Conservation (phyloP, 2,888 invertebrate genomes). For the Mellilla xanthometata region DNA sequence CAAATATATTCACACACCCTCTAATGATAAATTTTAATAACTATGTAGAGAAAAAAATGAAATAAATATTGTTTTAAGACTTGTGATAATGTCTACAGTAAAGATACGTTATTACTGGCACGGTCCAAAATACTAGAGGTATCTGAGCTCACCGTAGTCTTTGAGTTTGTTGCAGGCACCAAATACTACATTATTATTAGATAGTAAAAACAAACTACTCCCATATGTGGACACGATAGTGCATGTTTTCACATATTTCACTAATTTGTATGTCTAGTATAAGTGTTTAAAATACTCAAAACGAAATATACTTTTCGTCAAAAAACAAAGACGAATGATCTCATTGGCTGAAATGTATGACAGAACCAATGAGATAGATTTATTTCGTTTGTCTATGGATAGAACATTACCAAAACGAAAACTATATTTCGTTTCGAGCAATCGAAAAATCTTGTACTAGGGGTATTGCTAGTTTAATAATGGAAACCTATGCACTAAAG, state of each 20-base stretch:
- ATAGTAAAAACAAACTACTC: constrained; percentile 7
- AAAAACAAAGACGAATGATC: too few relatives aligned
- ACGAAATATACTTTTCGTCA: too few relatives aligned
- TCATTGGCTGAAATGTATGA: too few relatives aligned
- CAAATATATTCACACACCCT: constrained; percentile 2
- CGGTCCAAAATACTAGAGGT: constrained; percentile 16
- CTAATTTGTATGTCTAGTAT: too few relatives aligned
- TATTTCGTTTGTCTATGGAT: too few relatives aligned
- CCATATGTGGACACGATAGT: constrained; percentile 2
- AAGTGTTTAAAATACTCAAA: too few relatives aligned
- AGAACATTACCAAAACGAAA: too few relatives aligned
- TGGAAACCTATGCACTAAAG: too few relatives aligned
- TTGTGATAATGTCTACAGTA: constrained; percentile 4
- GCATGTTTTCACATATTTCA: neutral
- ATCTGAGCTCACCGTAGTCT: constrained; percentile 16
- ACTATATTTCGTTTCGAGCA: too few relatives aligned
- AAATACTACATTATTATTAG: constrained; percentile 8
- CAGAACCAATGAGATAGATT: too few relatives aligned
- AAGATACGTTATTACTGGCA: constrained; percentile 9
- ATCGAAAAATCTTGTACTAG: too few relatives aligned
- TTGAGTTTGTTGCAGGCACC: constrained; percentile 17
- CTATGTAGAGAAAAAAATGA: constrained; percentile 6
- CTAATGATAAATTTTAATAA: neutral
- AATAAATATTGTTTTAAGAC: constrained; percentile 6
- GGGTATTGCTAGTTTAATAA: too few relatives aligned